phyloP scores from a whole-genome alignment of 2,113 vertebrate species.

The Lophochroa leadbeateri region DNA sequence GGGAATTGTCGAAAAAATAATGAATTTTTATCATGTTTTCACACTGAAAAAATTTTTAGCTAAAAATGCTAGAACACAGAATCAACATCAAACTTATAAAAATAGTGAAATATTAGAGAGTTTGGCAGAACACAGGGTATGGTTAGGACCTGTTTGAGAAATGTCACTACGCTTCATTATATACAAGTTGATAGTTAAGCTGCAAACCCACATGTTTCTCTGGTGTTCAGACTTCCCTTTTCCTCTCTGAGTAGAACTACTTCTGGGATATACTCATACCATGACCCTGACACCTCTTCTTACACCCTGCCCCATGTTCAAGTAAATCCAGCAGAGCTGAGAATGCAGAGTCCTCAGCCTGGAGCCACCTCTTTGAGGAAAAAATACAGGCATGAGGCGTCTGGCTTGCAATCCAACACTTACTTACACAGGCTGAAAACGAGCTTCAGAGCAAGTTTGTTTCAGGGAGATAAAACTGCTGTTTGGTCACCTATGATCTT shows the following conservation, averaged over 20 bases:
- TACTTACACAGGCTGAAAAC: not conserved
- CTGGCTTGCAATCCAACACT: not conserved
- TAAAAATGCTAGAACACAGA: not conserved
- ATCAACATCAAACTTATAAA: not conserved
- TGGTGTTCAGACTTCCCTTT: not conserved
- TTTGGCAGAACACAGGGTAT: not conserved
- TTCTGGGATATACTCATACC: not conserved
- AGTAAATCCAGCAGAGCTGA: not conserved
- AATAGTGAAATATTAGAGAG: not conserved
- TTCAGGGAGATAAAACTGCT: not conserved
- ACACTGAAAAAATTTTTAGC: not conserved
- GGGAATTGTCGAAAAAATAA: not conserved
- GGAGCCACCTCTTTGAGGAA: not conserved
- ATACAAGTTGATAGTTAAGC: too few species aligned
- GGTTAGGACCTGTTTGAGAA: not conserved
- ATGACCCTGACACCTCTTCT: rapidly evolving
- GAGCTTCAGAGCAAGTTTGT: not conserved
- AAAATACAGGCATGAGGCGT: not conserved
- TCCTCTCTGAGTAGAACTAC: not conserved
- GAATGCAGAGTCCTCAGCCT: not conserved
- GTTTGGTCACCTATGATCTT: not conserved
- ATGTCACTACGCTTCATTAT: not conserved
- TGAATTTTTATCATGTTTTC: not conserved
- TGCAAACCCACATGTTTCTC: not conserved
- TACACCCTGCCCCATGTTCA: rapidly evolving